Evolutionary conservation across 2,797 vertebrate genomes (phyloP).

Genomic region (Melanotaenia maccullochi): DNA sequence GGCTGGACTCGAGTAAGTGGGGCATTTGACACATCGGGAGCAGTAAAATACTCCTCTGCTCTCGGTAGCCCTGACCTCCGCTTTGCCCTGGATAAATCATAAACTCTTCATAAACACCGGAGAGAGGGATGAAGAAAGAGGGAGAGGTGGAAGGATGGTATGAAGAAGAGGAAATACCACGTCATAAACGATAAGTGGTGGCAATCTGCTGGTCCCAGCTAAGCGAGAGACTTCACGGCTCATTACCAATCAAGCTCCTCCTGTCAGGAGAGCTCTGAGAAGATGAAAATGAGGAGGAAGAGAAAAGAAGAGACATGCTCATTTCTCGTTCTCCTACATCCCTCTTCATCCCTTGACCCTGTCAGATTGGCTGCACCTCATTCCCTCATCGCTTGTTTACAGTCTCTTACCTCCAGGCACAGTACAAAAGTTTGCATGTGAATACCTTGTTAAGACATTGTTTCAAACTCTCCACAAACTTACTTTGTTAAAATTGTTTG

Average conservation of each 20-base stretch:
- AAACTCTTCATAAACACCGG: slow-evolving; percentile 61
- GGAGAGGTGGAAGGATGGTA: slow-evolving; percentile 21
- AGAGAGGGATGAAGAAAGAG: slow-evolving; percentile 43
- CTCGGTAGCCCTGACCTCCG: slow-evolving; percentile 72
- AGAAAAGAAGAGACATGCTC: slow-evolving; percentile 59
- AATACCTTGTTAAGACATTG: slow-evolving; percentile 46
- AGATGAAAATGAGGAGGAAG: slow-evolving; percentile 57
- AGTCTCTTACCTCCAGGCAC: slow-evolving; percentile 61
- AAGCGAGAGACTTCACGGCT: slow-evolving; percentile 78
- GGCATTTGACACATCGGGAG: slow-evolving; percentile 67
- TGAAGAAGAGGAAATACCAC: slow-evolving; percentile 39
- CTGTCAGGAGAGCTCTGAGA: slow-evolving; percentile 65
- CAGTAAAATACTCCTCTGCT: slow-evolving; percentile 71
- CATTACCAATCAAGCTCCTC: slow-evolving; percentile 80
- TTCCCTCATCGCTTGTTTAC: slow-evolving; percentile 58
- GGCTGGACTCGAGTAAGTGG: slow-evolving; percentile 60
- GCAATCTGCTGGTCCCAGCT: slow-evolving; percentile 78
- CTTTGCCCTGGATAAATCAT: slow-evolving; percentile 73
- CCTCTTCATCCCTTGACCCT: slow-evolving; percentile 54
- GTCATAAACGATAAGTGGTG: slow-evolving; percentile 75
- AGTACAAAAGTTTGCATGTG: slow-evolving; percentile 43
- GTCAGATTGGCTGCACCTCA: slow-evolving; percentile 66
- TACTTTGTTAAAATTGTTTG: slow-evolving; percentile 32
- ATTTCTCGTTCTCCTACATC: slow-evolving; percentile 44
- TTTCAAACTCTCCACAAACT: slow-evolving; percentile 43